A percentile compares a stretch with the other conserved stretches of the same genome.
Evolutionary conservation across 2,113 vertebrate species (phyloP).

Genomic region (Tautogolabrus adspersus): DNA sequence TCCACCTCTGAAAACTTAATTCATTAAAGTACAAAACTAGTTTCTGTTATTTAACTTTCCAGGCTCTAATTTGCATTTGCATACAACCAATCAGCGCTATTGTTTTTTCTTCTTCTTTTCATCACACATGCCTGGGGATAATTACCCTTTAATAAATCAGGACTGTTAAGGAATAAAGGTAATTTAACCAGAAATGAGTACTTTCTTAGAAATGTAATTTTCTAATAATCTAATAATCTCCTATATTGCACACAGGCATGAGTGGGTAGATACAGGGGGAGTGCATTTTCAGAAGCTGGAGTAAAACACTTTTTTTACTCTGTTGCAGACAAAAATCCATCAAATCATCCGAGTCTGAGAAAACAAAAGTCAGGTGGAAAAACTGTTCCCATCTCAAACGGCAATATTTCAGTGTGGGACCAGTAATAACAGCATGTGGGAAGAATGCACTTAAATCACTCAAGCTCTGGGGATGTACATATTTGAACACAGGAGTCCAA

Average conservation of each 20-base stretch:
- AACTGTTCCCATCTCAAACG: conserved; percentile 33
- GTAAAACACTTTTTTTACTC: not conserved
- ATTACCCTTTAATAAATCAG: conserved; percentile 61
- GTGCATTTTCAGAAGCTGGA: conserved; percentile 22
- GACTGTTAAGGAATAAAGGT: conserved; percentile 40
- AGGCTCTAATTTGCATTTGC: conserved; percentile 14
- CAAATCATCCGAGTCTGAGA: conserved; percentile 20
- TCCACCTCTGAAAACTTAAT: not conserved
- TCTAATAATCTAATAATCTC: conserved; percentile 32
- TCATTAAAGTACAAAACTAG: conserved; percentile 30
- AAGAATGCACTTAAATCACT: conserved; percentile 58
- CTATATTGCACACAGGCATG: not conserved
- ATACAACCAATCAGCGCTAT: conserved; percentile 6
- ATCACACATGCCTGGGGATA: conserved; percentile 45
- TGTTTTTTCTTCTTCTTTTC: conserved; percentile 16
- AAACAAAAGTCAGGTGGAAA: conserved; percentile 51
- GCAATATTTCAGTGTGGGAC: conserved; percentile 42
- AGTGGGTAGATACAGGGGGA: not conserved
- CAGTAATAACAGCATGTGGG: conserved; percentile 49
- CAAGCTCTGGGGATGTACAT: conserved; percentile 33
- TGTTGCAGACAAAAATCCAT: conserved; percentile 37
- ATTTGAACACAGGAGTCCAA: conserved; percentile 46
- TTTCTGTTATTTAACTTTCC: conserved; percentile 16
- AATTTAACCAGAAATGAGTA: conserved; percentile 53
- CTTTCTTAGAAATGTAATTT: conserved; percentile 49